Evolutionary conservation across 2,113 vertebrate species (phyloP).

Genomic region (Saiga tatarica): DNA sequence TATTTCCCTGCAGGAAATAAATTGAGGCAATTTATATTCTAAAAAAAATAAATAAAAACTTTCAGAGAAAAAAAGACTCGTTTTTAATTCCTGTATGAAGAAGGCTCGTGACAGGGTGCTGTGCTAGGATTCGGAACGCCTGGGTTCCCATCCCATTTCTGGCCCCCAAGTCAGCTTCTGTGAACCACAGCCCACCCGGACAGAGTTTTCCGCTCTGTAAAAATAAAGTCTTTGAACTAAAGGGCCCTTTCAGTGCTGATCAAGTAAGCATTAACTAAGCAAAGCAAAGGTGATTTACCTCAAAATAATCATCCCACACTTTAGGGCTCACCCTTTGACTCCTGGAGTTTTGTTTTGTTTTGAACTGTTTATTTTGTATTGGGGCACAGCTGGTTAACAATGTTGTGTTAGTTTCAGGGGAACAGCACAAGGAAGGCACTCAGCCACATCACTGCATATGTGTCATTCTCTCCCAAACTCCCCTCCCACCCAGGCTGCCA

Average conservation of each 20-base stretch:
- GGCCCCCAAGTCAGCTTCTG: accelerated
- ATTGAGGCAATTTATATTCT: not conserved
- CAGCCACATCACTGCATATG: accelerated
- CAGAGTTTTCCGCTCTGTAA: not conserved
- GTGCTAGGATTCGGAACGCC: not conserved
- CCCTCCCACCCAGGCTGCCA: not conserved
- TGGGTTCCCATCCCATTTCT: not conserved
- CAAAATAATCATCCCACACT: not conserved
- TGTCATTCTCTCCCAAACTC: not conserved
- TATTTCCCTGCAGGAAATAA: not conserved
- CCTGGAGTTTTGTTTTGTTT: not conserved
- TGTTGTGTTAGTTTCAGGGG: not conserved
- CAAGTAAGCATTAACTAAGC: not conserved
- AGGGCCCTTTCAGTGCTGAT: not conserved
- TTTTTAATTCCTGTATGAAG: not conserved
- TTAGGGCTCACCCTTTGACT: not conserved
- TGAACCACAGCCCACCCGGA: not conserved
- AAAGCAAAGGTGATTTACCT: not conserved
- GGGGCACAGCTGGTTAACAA: accelerated
- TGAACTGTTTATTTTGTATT: not conserved
- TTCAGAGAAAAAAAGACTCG: not conserved
- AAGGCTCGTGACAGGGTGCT: accelerated
- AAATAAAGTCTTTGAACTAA: not conserved
- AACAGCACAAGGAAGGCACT: accelerated
- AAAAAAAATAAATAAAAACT: not conserved